A percentile compares a stretch with the other conserved stretches of the same genome.
Conservation (phyloP, 2,888 invertebrate genomes). For the Noctua comes region DNA sequence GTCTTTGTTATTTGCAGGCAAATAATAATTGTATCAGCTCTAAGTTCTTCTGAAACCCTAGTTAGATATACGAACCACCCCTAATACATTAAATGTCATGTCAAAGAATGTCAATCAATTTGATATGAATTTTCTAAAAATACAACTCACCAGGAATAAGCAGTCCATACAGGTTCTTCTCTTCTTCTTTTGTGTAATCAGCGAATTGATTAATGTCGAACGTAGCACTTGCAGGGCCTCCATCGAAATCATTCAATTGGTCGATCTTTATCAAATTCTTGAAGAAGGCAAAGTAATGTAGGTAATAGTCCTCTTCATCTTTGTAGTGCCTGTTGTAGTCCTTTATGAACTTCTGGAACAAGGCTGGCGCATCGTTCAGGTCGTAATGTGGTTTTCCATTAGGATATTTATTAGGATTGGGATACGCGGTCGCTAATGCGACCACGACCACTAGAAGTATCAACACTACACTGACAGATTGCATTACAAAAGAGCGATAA, state of each 20-base stretch:
- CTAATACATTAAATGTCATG: background rate
- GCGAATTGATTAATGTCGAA: constrained; percentile 73
- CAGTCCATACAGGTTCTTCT: constrained; percentile 54
- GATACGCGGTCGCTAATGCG: constrained; percentile 49
- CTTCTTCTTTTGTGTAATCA: constrained; percentile 72
- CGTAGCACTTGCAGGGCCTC: constrained; percentile 36
- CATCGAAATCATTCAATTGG: background rate
- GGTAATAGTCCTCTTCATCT: constrained; percentile 68
- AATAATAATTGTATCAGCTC: background rate
- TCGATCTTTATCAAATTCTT: constrained; percentile 68
- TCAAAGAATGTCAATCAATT: background rate
- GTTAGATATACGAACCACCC: background rate
- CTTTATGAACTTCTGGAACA: constrained; percentile 72
- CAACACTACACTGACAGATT: constrained; percentile 40
- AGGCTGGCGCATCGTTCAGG: constrained; percentile 62
- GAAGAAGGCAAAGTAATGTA: constrained; percentile 72
- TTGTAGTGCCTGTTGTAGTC: constrained; percentile 72
- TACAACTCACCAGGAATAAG: background rate
- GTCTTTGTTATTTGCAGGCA: background rate
- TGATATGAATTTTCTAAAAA: background rate
- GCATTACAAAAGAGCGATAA: constrained; percentile 31
- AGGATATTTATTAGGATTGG: background rate
- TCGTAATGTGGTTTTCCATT: constrained; percentile 64
- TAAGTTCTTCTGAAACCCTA: background rate
- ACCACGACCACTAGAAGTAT: constrained; percentile 49